Conservation (phyloP, 2,113 vertebrate species). For the Aramus guarauna region DNA sequence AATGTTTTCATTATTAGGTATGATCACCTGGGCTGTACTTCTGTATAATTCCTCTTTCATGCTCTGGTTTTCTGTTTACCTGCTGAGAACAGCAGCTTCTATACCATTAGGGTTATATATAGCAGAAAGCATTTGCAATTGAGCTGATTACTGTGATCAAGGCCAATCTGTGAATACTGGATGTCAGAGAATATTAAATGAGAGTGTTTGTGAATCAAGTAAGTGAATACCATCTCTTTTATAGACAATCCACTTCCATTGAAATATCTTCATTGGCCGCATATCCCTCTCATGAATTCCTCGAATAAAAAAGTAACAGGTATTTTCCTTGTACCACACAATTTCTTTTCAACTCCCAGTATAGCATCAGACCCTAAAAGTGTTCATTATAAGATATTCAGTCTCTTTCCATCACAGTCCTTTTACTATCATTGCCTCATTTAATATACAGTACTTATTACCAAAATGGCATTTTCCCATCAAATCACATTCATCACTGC, state of each 20-base stretch:
- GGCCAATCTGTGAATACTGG: neutral
- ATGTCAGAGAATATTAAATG: neutral
- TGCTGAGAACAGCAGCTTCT: neutral
- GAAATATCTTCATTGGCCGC: neutral
- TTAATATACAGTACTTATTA: neutral
- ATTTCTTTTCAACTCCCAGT: neutral
- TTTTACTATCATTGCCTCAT: neutral
- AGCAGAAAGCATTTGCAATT: neutral
- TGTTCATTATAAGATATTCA: neutral
- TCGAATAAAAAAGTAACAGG: neutral
- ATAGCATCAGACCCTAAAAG: neutral
- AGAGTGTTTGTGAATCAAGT: neutral
- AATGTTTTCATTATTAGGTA: neutral
- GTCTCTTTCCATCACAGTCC: neutral
- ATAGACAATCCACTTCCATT: neutral
- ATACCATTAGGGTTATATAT: neutral
- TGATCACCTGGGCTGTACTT: neutral
- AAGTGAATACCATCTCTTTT: neutral
- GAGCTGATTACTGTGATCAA: neutral
- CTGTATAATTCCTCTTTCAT: neutral
- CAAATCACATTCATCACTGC: neutral
- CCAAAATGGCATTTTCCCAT: neutral
- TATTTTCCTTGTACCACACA: neutral
- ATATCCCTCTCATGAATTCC: neutral
- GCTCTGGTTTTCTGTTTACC: neutral